A percentile compares a stretch with the other conserved stretches of the same genome.
Conservation (phyloP, 2,113 vertebrate genomes). For the Guaruba guarouba region DNA sequence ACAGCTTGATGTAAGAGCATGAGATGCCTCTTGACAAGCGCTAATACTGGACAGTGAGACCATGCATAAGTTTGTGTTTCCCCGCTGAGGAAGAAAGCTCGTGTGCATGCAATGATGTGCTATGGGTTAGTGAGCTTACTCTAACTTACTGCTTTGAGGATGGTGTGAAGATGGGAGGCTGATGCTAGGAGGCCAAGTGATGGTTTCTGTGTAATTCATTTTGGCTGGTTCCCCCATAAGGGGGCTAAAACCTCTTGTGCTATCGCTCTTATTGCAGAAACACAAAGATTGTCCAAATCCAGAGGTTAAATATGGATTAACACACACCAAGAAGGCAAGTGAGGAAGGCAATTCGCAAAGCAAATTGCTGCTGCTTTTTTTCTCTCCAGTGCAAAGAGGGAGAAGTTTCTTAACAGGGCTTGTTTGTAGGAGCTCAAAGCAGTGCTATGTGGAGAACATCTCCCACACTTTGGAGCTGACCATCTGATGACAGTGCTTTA, state of each 20-base stretch:
- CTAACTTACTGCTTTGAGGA: not conserved
- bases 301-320: rapidly evolving
- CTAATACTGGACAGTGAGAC: rapidly evolving
- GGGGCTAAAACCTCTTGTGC: not conserved
- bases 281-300: not conserved
- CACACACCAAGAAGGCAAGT: too few species aligned
- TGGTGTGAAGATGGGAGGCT: not conserved
- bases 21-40: rapidly evolving
- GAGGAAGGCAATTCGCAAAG: not conserved
- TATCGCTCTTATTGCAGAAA: rapidly evolving
- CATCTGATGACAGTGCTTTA: not conserved
- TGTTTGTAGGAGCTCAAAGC: not conserved
- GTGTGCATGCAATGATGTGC: rapidly evolving
- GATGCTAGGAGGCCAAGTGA: not conserved
- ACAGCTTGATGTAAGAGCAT: rapidly evolving
- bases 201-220: not conserved
- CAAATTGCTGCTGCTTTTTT: not conserved
- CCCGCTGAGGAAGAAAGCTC: not conserved
- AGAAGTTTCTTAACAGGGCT: not conserved
- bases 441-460: not conserved
- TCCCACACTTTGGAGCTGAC: not conserved
- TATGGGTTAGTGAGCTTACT: rapidly evolving
- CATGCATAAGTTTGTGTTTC: rapidly evolving
- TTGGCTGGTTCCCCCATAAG: not conserved
- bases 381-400: rapidly evolving